Conservation (phyloP, 2,797 vertebrate species). For the Leuciscus waleckii region DNA sequence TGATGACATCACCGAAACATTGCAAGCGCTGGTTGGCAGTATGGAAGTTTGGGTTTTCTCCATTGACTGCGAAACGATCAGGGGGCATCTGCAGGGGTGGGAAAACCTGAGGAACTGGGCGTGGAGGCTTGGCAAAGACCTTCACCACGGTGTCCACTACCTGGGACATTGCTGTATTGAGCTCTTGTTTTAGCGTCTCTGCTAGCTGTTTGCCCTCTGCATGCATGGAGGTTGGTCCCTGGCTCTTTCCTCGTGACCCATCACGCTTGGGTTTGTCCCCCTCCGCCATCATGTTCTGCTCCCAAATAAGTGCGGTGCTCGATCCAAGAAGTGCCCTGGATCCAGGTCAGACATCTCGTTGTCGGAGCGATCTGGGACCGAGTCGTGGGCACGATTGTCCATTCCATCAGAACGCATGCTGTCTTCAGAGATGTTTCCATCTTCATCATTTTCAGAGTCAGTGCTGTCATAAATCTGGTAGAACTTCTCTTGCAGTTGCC, state of each 20-base stretch:
- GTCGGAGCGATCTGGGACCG: conserved; percentile 80
- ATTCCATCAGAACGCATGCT: conserved; percentile 93
- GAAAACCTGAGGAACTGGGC: conserved; percentile 91
- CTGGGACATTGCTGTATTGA: conserved; percentile 96
- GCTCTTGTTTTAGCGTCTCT: conserved; percentile 96
- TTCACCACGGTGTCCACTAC: conserved; percentile 98
- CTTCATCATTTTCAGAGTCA: conserved; percentile 95
- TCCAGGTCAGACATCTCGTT: conserved; percentile 91
- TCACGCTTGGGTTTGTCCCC: conserved; percentile 85
- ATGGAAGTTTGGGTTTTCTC: conserved; percentile 91
- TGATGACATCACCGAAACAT: conserved; percentile 95
- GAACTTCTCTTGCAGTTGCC: conserved; percentile 99
- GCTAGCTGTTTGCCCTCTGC: conserved; percentile 90
- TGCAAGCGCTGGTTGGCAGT: conserved; percentile 94
- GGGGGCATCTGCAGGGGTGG: conserved; percentile 76
- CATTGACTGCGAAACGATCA: conserved; percentile 76
- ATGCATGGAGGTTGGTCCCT: conserved; percentile 79
- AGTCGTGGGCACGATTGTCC: conserved; percentile 79
- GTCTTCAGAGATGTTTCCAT: conserved; percentile 96
- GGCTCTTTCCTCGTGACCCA: conserved; percentile 77
- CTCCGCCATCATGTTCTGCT: conserved; percentile 86
- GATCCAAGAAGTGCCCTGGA: conserved; percentile 93
- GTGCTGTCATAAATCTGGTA: conserved; percentile 98
- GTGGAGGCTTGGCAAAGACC: conserved; percentile 90
- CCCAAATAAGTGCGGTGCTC: conserved; percentile 90